Conservation (phyloP, 2,888 invertebrate genomes). For the Neoscelio sp. region DNA sequence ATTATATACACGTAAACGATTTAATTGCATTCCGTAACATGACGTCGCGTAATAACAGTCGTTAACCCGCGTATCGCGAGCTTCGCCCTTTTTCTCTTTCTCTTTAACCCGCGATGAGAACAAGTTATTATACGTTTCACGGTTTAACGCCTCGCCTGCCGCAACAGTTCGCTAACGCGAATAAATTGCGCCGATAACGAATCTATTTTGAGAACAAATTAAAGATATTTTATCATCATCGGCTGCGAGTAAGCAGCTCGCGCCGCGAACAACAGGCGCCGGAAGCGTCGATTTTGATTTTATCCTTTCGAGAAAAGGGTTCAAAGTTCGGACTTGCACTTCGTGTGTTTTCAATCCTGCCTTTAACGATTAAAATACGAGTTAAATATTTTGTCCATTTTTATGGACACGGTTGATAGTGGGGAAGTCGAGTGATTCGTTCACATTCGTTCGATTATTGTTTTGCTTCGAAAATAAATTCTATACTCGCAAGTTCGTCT, state of each 20-base stretch:
- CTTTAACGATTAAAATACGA: too few relatives aligned
- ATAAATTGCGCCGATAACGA: constrained; percentile 64
- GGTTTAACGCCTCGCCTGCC: constrained; percentile 64
- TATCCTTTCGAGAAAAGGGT: constrained; percentile 23
- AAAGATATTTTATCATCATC: constrained; percentile 54
- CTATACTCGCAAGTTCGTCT: too few relatives aligned
- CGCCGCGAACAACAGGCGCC: constrained; percentile 42
- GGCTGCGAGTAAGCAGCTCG: constrained; percentile 23
- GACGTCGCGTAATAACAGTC: constrained; percentile 67
- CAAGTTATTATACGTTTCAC: constrained; percentile 67
- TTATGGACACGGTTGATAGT: too few relatives aligned
- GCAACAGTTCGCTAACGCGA: constrained; percentile 57
- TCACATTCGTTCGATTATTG: too few relatives aligned
- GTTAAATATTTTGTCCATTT: too few relatives aligned
- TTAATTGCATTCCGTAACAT: constrained; percentile 61
- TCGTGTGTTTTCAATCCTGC: constrained; percentile 2
- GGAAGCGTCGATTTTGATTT: constrained; percentile 47
- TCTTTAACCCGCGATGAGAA: constrained; percentile 56
- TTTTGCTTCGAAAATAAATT: too few relatives aligned
- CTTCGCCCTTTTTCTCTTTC: constrained; percentile 56
- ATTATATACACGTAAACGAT: constrained; percentile 57
- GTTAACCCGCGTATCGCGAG: constrained; percentile 57
- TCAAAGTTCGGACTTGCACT: constrained; percentile 33
- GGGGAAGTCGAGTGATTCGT: too few relatives aligned
- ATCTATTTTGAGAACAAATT: constrained; percentile 66